phyloP scores from a whole-genome alignment of 2,888 invertebrate species.

The Encarsia formosa region DNA sequence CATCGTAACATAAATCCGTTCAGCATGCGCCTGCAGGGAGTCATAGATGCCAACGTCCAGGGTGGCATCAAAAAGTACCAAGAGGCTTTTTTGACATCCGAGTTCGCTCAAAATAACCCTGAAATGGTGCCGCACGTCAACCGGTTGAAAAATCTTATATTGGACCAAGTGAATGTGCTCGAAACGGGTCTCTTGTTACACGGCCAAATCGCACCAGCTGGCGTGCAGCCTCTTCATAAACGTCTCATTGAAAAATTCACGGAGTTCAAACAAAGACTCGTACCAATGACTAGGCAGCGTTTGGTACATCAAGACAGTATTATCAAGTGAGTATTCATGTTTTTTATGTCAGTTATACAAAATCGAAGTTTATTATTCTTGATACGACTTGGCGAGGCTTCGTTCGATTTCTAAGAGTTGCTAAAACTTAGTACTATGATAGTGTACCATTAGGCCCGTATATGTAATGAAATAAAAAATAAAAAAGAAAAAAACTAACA shows the following conservation, averaged over 20 bases:
- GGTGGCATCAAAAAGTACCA: conserved; percentile 94
- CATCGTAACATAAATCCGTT: conserved; percentile 84
- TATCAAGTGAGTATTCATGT: conserved; percentile 64
- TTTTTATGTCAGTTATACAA: too few relatives aligned
- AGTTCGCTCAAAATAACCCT: conserved; percentile 64
- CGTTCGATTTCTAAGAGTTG: not conserved
- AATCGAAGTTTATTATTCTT: too few relatives aligned
- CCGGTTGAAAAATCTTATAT: conserved; percentile 64
- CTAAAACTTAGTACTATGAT: not conserved
- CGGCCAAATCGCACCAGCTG: conserved; percentile 78
- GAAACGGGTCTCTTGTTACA: conserved; percentile 83
- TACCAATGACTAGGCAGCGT: conserved; percentile 55
- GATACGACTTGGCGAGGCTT: not conserved
- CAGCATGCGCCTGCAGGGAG: conserved; percentile 87
- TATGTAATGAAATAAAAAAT: too few relatives aligned
- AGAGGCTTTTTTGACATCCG: conserved; percentile 85
- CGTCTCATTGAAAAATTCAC: conserved; percentile 83
- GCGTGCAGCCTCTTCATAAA: conserved; percentile 87
- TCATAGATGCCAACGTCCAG: conserved; percentile 94
- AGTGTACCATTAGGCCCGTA: not conserved
- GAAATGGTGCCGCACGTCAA: conserved; percentile 59
- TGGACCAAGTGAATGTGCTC: conserved; percentile 74
- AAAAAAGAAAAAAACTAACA: not conserved
- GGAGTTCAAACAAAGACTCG: conserved; percentile 75
- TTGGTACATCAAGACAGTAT: conserved; percentile 70